Evolutionary conservation across 2,888 invertebrate species (phyloP).

Genomic region (Cheilosia variabilis): DNA sequence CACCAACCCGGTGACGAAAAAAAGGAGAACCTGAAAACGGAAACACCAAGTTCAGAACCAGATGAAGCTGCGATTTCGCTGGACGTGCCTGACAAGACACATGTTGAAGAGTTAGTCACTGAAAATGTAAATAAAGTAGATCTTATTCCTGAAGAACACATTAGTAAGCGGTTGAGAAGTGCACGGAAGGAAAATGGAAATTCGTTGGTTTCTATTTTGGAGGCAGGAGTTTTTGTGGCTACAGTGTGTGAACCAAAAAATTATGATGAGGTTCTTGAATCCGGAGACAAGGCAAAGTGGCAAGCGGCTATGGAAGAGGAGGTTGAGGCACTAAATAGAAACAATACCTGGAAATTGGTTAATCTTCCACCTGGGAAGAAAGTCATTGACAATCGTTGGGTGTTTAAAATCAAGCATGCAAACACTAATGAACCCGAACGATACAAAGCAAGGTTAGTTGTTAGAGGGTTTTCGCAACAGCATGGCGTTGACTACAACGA

Average conservation of each 20-base stretch:
- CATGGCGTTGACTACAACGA: conserved; percentile 22
- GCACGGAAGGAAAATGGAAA: conserved; percentile 4
- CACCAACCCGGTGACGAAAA: too few species aligned
- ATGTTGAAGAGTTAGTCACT: too few species aligned
- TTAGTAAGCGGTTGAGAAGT: conserved; percentile 13
- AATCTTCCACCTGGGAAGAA: conserved; percentile 9
- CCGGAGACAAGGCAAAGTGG: conserved; percentile 28
- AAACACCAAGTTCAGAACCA: too few species aligned
- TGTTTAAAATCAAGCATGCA: conserved; percentile 31
- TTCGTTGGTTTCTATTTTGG: conserved; percentile 7
- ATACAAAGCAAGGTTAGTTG: conserved; percentile 28
- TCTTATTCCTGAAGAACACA: too few species aligned
- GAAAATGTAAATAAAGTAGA: too few species aligned
- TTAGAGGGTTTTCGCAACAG: conserved; percentile 30
- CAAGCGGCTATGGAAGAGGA: conserved; percentile 29
- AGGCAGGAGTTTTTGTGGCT: conserved; percentile 19
- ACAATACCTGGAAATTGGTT: conserved; percentile 31
- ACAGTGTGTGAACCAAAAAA: conserved; percentile 18
- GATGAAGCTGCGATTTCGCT: too few species aligned
- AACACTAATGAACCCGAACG: conserved; percentile 27
- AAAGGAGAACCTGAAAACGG: too few species aligned
- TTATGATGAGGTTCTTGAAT: conserved; percentile 22
- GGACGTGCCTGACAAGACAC: too few species aligned
- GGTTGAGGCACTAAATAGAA: conserved; percentile 7
- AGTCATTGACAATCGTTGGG: conserved; percentile 41